Percentiles rank a stretch among this genome's conserved stretches.
Evolutionary conservation across 2,888 invertebrate species (phyloP).

Genomic region (Halictus quadricinctus): DNA sequence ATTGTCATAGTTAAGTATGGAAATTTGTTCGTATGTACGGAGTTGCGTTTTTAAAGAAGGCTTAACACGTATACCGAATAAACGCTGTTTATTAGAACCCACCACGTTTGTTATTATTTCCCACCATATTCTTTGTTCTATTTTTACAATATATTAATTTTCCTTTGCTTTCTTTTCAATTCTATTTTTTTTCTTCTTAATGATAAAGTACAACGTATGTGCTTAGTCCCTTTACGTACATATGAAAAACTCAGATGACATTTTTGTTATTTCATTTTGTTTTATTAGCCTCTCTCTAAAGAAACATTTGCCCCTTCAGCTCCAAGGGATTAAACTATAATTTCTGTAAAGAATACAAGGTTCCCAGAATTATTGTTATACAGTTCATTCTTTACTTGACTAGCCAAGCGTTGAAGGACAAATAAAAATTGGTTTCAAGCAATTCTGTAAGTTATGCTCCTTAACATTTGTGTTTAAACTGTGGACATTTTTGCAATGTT

Average conservation of each 20-base stretch:
- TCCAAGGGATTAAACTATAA: background rate
- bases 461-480: background rate
- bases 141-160: background rate
- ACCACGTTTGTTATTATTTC: constrained; percentile 34
- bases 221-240: too few relatives aligned
- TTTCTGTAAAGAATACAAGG: background rate
- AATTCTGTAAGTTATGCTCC: background rate
- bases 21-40: constrained; percentile 52
- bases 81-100: constrained; percentile 55
- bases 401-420: background rate
- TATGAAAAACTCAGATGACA: too few relatives aligned
- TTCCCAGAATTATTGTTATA: background rate
- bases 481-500: background rate
- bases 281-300: too few relatives aligned
- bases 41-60: constrained; percentile 54
- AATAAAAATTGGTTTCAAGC: background rate
- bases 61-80: constrained; percentile 54
- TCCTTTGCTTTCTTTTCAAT: background rate
- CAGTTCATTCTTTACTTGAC: background rate
- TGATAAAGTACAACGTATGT: background rate
- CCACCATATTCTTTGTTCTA: background rate
- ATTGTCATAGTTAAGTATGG: constrained; percentile 33
- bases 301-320: too few relatives aligned
- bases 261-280: too few relatives aligned
- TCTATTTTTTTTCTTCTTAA: background rate